These are phyloP conservation scores for Zaprionus inermis DNA, from an alignment of 1,140 invertebrate genomes.

Conservation along the genomic window DNA sequence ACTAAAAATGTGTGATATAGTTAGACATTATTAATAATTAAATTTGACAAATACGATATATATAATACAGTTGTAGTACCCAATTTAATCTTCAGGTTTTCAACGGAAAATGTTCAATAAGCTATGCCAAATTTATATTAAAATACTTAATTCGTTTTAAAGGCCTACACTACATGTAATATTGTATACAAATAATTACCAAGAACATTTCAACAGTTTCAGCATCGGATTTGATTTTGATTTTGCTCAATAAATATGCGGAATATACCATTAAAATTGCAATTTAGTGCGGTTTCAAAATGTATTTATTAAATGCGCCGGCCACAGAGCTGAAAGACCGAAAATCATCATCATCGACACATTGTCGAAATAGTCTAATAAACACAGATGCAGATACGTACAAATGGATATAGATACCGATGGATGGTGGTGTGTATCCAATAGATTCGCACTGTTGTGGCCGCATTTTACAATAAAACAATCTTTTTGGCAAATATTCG, in stretches of 20 bases:
- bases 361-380: slow-evolving; percentile 31
- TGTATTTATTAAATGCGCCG: not conserved
- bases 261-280: slow-evolving; percentile 23
- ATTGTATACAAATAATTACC: too few relatives aligned
- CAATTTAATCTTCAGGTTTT: too few relatives aligned
- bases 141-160: too few relatives aligned
- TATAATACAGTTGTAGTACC: too few relatives aligned
- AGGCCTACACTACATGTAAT: too few relatives aligned
- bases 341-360: slow-evolving; percentile 30
- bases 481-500: slow-evolving; percentile 69
- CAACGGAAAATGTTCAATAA: too few relatives aligned
- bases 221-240: not conserved
- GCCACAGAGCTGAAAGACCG: slow-evolving; percentile 33
- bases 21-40: too few relatives aligned
- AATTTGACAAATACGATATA: too few relatives aligned
- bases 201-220: not conserved
- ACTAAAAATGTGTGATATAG: too few relatives aligned
- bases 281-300: slow-evolving; percentile 14
- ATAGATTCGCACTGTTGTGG: slow-evolving; percentile 40
- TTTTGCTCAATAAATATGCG: slow-evolving; percentile 11
- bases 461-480: slow-evolving; percentile 69
- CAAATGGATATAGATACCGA: slow-evolving; percentile 20
- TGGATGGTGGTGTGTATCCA: slow-evolving; percentile 18
- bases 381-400: slow-evolving; percentile 34
- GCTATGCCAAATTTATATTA: too few relatives aligned